Base-by-base conservation (phyloP, 2,113 vertebrate species). In the Phalacrocorax pelagicus region DNA sequence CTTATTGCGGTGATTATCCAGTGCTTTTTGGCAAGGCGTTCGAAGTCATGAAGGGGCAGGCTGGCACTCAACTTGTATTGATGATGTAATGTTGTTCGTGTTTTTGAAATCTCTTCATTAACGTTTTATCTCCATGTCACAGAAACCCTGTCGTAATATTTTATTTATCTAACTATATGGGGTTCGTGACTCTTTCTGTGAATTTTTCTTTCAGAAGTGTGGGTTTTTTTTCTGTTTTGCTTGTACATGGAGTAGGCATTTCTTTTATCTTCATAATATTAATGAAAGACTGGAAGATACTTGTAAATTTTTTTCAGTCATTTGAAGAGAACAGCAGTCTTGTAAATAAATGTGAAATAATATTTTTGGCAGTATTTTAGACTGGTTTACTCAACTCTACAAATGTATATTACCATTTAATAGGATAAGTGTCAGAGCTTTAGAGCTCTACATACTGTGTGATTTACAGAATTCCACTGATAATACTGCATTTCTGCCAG, bases 31-130 rank as follows among this genome's bases (percentile, higher is more conserved):
- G 36, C 20, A 67, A 78, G 71, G 46, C 73, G 47, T 74, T 66
- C 0, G 0, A 49, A 81, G 55, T 40, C 27, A 11, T 0, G 1
- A 38, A 0, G 3, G 52, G 42, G 6, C 46, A 62, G 49, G 27
- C 27, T 89, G 46, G 38, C 9, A 30, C 61, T 55, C 36, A 14
- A 0, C 27, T 79, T 52, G 24, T 12, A 44, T 27, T 52, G 59
- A 51, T 24, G 10, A 26, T 13, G 24, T 20, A 59, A 58, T 13
- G 38, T 40, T 4, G 3, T 34, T 49, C 1, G 5, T 7, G 4
- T 47, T 89, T 70, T 52, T 87, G 34, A 77, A 70, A 73, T 61
- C 10, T 66, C 36, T 30, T 80, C 13, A 1, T 22, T 32, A 57
- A n/a, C 7, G 1, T 38, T 80, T 81, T 69, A 42, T n/a, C 18